Evolutionary conservation across 2,113 vertebrate genomes (phyloP), one percentile per base, ranked within the genome.

Genomic region (Misgurnus anguillicaudatus): DNA sequence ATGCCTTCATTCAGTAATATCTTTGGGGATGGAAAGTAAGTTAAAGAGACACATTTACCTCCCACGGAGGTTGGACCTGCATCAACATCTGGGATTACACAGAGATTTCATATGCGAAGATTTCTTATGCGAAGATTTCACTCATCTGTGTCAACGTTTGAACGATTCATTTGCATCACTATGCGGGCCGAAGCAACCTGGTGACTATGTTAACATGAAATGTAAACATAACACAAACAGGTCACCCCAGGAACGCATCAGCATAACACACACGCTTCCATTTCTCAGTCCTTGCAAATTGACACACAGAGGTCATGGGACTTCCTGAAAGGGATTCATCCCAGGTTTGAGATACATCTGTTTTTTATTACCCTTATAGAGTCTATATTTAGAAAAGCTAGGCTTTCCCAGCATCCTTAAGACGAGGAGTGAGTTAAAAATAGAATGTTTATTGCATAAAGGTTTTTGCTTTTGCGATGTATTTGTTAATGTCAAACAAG

Each of bases 261-360:
- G 57, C 71, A 74, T 62, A 31, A 74, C 71, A 80, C 17, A 80
- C 65, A 42, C 75, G 39, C 19, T 68, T 58, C 7, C 19, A 69
- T 10, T 62, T 47, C 21, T 9, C 57, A 62, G 38, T 73, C 58
- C n/a, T 53, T 80, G 69, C 57, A 66, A 42, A 63, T 36, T 69
- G 73, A 71, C 58, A 71, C 77, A 77, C 73, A 77, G 39, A 77
- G 82, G 78, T 77, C 78, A 83, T 83, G 78, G 45, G 78, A 83
- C 55, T 83, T 83, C 82, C 82, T 80, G 78, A 77, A 77, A 3
- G 51, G 38, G 19, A 36, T 77, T 61, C 61, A 80, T 83, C 78
- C 78, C 82, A n/a, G n/a, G n/a, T n/a, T n/a, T n/a, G n/a, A n/a
- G n/a, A n/a, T n/a, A n/a, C n/a, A n/a, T n/a, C n/a, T n/a, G n/a